These are phyloP conservation scores for Falco rusticolus DNA, from an alignment of 2,797 vertebrate species.

Conservation along the genomic window DNA sequence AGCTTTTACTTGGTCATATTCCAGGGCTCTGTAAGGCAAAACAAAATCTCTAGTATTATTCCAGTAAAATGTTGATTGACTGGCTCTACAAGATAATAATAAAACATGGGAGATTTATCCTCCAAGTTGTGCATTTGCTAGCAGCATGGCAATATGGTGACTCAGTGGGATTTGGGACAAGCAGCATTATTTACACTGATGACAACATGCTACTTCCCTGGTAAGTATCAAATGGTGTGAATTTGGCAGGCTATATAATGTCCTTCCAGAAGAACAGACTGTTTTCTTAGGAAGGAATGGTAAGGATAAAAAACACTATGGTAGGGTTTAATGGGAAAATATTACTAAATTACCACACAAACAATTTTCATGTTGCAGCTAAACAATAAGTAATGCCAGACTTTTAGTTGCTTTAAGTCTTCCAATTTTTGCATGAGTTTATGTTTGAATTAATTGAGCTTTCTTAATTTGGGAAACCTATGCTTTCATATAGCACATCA, in stretches of 20 bases:
- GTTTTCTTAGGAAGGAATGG: constrained; percentile 69
- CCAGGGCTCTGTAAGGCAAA: constrained; percentile 35
- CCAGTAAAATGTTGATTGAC: constrained; percentile 70
- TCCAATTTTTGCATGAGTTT: background rate
- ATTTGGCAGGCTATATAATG: constrained; percentile 72
- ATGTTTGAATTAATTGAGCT: background rate
- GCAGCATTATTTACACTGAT: constrained; percentile 77
- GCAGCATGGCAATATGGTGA: constrained; percentile 55
- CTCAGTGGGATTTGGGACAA: constrained; percentile 56
- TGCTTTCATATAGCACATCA: background rate
- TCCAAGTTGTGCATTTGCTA: constrained; percentile 58
- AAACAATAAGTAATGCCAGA: constrained; percentile 31
- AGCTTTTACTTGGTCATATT: constrained; percentile 63
- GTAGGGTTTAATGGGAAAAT: constrained; percentile 56
- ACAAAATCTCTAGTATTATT: constrained; percentile 62
- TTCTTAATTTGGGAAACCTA: background rate
- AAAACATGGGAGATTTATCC: constrained; percentile 55
- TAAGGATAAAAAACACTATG: constrained; percentile 53
- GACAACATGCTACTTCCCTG: constrained; percentile 76
- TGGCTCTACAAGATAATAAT: constrained; percentile 44
- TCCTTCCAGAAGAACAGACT: constrained; percentile 74
- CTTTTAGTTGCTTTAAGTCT: constrained; percentile 27
- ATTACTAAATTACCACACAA: constrained; percentile 51
- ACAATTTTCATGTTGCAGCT: constrained; percentile 27
- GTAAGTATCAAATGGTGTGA: constrained; percentile 76